Base-by-base conservation (phyloP, 2,113 vertebrate species). In the Ondatra zibethicus region DNA sequence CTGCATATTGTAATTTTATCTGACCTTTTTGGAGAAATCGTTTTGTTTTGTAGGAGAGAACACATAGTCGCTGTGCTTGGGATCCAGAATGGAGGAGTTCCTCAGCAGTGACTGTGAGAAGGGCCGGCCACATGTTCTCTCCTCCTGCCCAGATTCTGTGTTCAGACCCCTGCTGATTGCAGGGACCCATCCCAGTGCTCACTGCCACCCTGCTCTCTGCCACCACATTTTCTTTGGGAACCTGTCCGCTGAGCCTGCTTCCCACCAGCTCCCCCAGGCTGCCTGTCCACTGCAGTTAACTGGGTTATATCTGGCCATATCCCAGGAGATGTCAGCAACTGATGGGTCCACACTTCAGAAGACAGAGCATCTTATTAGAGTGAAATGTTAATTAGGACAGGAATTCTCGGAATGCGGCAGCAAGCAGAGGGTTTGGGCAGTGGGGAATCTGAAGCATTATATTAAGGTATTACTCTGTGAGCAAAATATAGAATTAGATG, bases 321-420 rank as follows among this genome's bases (percentile, higher is more conserved):
- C 92, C 97, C 95, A 97, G 97, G 89, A 92, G 88, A 95, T 73
- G 93, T 72, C 95, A 97, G 52, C 89, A 86, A 91, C 36, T 85
- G 87, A 90, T 73, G 94, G 89, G 93, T 68, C 97, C 90, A 96
- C 95, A 86, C 65, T 85, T 77, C 12, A n/a, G 88, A 63, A 93
- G 92, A 80, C 88, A 90, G 85, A 63, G 93, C 77, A 75, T 96
- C 92, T 96, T 92, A 94, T 96, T 95, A 88, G 94, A 92, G 47
- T 86, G 87, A 97, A 90, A 96, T 92, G 86, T 89, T 95, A 96
- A 97, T 97, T 97, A 97, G 90, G 92, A 75, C 16, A 92, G 93
- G 97, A 97, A 97, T 92, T 95, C 91, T 87, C 39, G 95, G 97
- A 97, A 97, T 93, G 96, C 52, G 89, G 84, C 65, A 94, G 78